Conservation (phyloP, 2,113 vertebrate genomes). For the Nymphicus hollandicus region DNA sequence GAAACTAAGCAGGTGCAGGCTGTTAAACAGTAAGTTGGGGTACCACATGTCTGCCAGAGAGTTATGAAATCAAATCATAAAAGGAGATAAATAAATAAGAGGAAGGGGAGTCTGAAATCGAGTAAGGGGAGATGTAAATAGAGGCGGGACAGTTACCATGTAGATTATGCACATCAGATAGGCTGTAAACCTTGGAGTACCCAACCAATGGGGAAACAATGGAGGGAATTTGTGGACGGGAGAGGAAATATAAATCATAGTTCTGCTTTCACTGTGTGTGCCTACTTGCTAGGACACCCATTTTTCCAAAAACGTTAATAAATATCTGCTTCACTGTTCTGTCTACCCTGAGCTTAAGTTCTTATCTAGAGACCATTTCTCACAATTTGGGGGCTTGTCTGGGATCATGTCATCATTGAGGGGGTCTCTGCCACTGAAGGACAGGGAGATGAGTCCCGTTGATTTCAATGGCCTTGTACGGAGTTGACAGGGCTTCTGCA, state of each 20-base stretch:
- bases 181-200: neutral
- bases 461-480: neutral
- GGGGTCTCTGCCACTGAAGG: neutral
- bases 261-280: neutral
- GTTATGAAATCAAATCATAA: neutral
- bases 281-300: neutral
- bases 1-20: neutral
- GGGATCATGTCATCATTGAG: neutral
- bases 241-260: neutral
- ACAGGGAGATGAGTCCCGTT: neutral
- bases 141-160: neutral
- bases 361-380: neutral
- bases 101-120: neutral
- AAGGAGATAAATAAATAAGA: neutral
- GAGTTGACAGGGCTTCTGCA: neutral
- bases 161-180: neutral
- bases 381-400: rapidly evolving
- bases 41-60: neutral
- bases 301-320: neutral
- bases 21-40: neutral
- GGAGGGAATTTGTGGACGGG: neutral
- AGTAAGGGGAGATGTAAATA: neutral
- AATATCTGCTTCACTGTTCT: neutral
- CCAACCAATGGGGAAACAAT: neutral
- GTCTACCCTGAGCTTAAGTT: neutral